Evolutionary conservation across 2,888 invertebrate genomes (phyloP).

Genomic region (Eumerus sabulonum): DNA sequence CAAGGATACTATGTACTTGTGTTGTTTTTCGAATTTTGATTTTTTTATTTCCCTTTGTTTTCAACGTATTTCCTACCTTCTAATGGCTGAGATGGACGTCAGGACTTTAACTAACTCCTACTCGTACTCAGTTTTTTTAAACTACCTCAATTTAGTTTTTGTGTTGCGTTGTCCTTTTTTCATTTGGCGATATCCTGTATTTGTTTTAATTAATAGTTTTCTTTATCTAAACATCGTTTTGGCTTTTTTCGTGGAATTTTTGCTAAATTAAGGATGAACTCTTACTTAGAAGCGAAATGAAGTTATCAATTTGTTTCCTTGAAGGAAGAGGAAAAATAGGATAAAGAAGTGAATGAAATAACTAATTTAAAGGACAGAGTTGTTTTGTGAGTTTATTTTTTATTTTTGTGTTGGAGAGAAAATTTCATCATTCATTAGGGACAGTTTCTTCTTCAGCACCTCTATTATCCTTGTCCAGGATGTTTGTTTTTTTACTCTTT

Average conservation of each 20-base stretch:
- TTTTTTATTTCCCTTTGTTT: background rate
- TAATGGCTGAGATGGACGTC: constrained; percentile 50
- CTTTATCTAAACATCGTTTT: no score
- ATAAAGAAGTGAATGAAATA: background rate
- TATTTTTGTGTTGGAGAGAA: constrained; percentile 2
- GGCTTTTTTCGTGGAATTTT: constrained; percentile 6
- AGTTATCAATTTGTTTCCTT: constrained; percentile 31
- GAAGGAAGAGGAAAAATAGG: constrained; percentile 1
- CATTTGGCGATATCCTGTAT: constrained; percentile 8
- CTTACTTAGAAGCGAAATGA: constrained; percentile 6
- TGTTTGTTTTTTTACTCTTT: background rate
- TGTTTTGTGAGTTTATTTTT: background rate
- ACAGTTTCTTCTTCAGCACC: constrained; percentile 1
- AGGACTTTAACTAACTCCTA: constrained; percentile 43
- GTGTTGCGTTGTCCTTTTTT: background rate
- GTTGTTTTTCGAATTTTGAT: constrained; percentile 12
- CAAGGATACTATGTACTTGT: constrained; percentile 20
- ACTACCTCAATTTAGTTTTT: background rate
- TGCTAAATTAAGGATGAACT: constrained; percentile 36
- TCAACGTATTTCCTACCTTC: constrained; percentile 33
- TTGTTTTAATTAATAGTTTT: constrained; percentile 38
- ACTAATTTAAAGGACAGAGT: constrained; percentile 42
- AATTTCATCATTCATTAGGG: constrained; percentile 40
- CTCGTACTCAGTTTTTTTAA: constrained; percentile 13
- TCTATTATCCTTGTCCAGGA: constrained; percentile 7